Conservation (phyloP, 2,113 vertebrate species). For the Rynchops niger region DNA sequence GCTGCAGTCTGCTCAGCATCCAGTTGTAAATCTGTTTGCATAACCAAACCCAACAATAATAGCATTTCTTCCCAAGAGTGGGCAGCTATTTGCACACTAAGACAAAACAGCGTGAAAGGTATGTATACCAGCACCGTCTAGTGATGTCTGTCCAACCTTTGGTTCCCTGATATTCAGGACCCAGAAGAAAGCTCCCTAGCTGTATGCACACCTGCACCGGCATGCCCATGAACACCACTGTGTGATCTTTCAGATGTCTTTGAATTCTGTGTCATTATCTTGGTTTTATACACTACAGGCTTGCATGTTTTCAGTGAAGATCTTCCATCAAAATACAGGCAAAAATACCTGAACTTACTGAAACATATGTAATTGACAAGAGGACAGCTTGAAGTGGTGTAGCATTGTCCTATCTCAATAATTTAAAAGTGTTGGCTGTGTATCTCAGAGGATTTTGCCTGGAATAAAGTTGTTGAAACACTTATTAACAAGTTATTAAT, state of each 20-base stretch:
- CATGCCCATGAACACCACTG: not conserved
- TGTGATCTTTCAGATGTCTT: not conserved
- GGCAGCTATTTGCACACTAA: not conserved
- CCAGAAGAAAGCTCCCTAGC: not conserved
- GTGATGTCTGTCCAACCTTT: not conserved
- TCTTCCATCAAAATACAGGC: not conserved
- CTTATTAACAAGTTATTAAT: not conserved
- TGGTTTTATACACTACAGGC: not conserved
- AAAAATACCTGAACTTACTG: not conserved
- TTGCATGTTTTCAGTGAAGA: not conserved
- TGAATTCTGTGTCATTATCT: not conserved
- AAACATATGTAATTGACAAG: not conserved
- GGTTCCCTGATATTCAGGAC: not conserved
- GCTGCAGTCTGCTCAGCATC: not conserved
- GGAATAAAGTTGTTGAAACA: not conserved
- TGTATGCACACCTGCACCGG: not conserved
- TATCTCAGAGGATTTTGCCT: not conserved
- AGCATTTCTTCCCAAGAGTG: not conserved
- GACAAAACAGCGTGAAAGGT: not conserved
- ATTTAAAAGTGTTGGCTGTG: not conserved
- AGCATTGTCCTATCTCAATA: not conserved
- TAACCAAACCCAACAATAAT: not conserved
- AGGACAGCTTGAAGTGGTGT: not conserved
- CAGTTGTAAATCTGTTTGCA: not conserved
- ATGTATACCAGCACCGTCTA: not conserved